Base-by-base conservation (phyloP, 2,888 invertebrate species). In the Polyploca ridens region DNA sequence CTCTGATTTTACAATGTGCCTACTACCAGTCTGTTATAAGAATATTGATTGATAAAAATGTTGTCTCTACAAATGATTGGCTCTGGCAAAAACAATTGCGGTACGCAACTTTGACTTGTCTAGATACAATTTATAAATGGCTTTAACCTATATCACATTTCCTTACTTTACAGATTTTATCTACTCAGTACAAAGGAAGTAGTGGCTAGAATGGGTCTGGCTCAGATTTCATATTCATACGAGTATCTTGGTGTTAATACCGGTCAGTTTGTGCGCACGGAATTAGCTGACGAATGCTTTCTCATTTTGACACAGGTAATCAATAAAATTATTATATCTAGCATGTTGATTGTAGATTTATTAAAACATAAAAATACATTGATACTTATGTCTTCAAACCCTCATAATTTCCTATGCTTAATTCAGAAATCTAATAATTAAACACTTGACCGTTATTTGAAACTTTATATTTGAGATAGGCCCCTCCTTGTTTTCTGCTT, bases 211-310 rank as follows among this genome's bases (percentile, higher is more conserved):
- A 99, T 99, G 97, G 99, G 98, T 5, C 97, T 98, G 84, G 98
- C 99, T 16, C 96, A 98, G 90, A 98, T 99, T 94, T 96, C 97
- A 35, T 99, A 99, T 89, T 98, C 99, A 0, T 99, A 98, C 85
- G 99, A 99, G 90, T 99, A 99, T 87, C 97, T 99, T 80, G 99
- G 99, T n/a, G 86, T 90, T n/a, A 98, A 98, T 87, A 97, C 97
- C 3, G 96, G 97, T 57, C 99, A 99, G 89, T 95, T 99, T 75
- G 99, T 99, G 7, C 97, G 99, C 81, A 99, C 99, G 0, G 97
- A 98, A 44, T 94, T 99, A 64, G 99, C 99, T 19, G 99, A 99
- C 89, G 98, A 99, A 86, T 99, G 99, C 86, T 99, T 99, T 90
- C 95, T 99, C 66, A 99, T 99, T 58, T 94, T 99, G 67, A 99